Evolutionary conservation across 1,140 invertebrate species (phyloP).

Genomic region (Scaptomyza montana): DNA sequence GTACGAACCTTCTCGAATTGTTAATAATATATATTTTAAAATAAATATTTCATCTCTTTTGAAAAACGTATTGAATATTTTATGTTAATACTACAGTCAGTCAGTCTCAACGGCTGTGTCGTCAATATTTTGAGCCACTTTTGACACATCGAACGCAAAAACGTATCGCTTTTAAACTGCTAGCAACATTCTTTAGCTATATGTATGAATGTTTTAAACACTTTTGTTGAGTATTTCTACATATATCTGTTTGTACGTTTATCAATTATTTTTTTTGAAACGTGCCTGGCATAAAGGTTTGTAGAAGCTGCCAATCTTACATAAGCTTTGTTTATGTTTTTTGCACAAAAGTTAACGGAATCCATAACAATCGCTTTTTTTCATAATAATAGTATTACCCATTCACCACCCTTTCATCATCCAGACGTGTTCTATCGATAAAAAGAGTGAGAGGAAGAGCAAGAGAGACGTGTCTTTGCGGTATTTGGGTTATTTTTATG

Average conservation of each 20-base stretch:
- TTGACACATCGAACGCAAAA: slow-evolving; percentile 4
- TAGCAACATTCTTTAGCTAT: neutral
- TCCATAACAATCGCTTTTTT: neutral
- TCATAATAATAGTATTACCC: neutral
- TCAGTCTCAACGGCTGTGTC: slow-evolving; percentile 11
- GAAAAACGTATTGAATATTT: too few relatives aligned
- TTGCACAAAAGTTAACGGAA: too few relatives aligned
- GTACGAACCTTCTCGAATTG: too few relatives aligned
- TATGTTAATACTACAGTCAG: neutral
- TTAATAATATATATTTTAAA: too few relatives aligned
- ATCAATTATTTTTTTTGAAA: neutral
- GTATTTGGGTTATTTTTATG: slow-evolving; percentile 4
- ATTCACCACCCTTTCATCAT: neutral
- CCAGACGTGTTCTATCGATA: too few relatives aligned
- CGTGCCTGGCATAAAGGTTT: slow-evolving; percentile 20
- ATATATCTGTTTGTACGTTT: neutral
- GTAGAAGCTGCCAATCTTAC: neutral
- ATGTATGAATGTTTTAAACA: too few relatives aligned
- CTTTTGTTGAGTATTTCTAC: neutral
- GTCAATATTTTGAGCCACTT: slow-evolving; percentile 15
- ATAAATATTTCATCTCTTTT: too few relatives aligned
- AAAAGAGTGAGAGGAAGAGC: too few relatives aligned
- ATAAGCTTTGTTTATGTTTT: slow-evolving; percentile 7
- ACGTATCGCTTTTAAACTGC: neutral
- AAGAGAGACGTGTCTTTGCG: slow-evolving; percentile 8